These are phyloP conservation scores for Bursaphelenchus okinawaensis DNA, from an alignment of 2,888 invertebrate genomes.

Conservation along the genomic window DNA sequence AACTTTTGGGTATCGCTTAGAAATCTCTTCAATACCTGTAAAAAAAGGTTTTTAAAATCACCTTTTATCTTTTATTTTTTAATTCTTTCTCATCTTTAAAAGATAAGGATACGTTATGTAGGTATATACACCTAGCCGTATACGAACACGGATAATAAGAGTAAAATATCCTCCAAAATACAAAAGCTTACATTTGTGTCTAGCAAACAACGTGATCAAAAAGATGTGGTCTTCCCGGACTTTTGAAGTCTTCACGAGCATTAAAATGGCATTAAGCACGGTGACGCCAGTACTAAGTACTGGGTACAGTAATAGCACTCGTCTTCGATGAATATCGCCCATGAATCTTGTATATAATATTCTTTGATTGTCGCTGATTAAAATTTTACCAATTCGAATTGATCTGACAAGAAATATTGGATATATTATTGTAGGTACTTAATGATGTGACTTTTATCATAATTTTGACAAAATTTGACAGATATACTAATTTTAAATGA, in stretches of 20 bases:
- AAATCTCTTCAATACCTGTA: slow-evolving; percentile 37
- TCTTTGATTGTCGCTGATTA: slow-evolving; percentile 87
- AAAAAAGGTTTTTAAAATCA: too few relatives aligned
- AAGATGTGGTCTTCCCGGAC: slow-evolving; percentile 79
- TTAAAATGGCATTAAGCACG: slow-evolving; percentile 84
- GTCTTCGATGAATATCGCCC: slow-evolving; percentile 80
- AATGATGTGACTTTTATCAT: not conserved
- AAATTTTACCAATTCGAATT: slow-evolving; percentile 93
- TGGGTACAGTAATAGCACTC: slow-evolving; percentile 66
- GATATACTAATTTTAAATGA: slow-evolving; percentile 17
- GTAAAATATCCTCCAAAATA: not conserved
- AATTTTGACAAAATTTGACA: slow-evolving; percentile 15
- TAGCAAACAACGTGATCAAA: slow-evolving; percentile 92
- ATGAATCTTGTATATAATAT: slow-evolving; percentile 95
- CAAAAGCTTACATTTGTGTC: slow-evolving; percentile 66
- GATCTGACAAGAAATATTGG: slow-evolving; percentile 66
- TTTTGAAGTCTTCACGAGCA: not conserved
- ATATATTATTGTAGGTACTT: not conserved
- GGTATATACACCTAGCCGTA: too few relatives aligned
- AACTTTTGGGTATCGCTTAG: slow-evolving; percentile 64
- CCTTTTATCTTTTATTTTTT: too few relatives aligned
- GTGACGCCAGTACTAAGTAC: slow-evolving; percentile 79
- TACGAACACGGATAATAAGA: not conserved
- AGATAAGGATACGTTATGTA: too few relatives aligned
- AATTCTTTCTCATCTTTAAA: too few relatives aligned